phyloP scores from a whole-genome alignment of 1,140 invertebrate genomes.

The Asbolus verrucosus region DNA sequence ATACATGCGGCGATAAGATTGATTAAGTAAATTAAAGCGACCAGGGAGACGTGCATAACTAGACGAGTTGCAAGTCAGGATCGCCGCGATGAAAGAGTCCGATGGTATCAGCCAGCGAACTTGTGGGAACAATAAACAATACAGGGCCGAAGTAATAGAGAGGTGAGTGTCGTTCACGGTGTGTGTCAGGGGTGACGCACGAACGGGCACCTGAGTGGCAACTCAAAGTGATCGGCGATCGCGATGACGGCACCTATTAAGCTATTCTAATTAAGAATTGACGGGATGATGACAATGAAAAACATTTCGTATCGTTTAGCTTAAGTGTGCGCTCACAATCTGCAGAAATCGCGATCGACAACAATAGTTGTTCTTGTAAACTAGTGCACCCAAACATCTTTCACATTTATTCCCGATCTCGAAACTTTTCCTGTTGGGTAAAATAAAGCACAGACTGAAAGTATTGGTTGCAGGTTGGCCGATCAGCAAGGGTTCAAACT shows the following conservation, averaged over 20 bases:
- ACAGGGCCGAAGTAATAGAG: constrained; percentile 45
- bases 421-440: too few species aligned
- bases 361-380: too few species aligned
- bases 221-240: constrained; percentile 52
- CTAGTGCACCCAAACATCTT: too few species aligned
- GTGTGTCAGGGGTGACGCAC: constrained; percentile 51
- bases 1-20: constrained; percentile 55
- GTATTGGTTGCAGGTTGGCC: too few species aligned
- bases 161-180: constrained; percentile 44
- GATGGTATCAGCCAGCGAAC: constrained; percentile 40
- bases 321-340: too few species aligned
- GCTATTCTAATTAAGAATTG: constrained; percentile 53
- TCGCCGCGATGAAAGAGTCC: constrained; percentile 40
- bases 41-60: constrained; percentile 42
- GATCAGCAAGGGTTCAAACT: too few species aligned
- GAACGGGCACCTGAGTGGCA: constrained; percentile 54
- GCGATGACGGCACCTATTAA: constrained; percentile 53
- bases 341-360: not conserved
- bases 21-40: constrained; percentile 56
- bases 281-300: constrained; percentile 24
- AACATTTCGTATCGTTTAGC: constrained; percentile 8
- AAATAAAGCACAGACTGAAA: too few species aligned
- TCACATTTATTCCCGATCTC: too few species aligned
- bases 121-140: constrained; percentile 54
- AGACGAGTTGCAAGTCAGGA: constrained; percentile 45